Base-by-base conservation (phyloP, 2,888 invertebrate species). In the Thalpophila matura region DNA sequence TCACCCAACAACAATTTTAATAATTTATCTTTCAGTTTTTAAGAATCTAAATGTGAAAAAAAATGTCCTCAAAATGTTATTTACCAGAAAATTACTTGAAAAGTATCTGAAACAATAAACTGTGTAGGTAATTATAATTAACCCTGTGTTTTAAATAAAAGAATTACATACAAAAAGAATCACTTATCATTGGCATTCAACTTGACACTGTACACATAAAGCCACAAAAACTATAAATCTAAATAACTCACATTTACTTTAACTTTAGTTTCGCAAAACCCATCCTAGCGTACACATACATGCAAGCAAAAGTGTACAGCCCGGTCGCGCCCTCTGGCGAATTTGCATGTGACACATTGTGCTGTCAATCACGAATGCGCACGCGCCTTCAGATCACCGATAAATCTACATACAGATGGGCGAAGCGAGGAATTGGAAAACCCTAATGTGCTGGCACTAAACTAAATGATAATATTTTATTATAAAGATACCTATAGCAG, bases 331-430 rank as follows among this genome's bases (percentile, higher is more conserved):
- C 83, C 83, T 76, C 82, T 73, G 54, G 65, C 68, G 53, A 70
- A 90, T 91, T 91, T 82, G 83, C 90, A 91, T 91, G 86, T 85
- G 84, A 86, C 86, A 88, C 90, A 91, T 91, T 91, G 92, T 92
- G 65, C 86, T 91, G 92, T 91, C 92, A 91, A 89, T 92, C 92
- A 91, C 54, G 42, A 33, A 45, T 16, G 81, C 79, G 84, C 88
- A 87, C 89, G 89, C 87, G 88, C 78, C 83, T 74, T 61, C 74
- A 72, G 86, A 88, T 84, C 86, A 80, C 77, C 77, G 77, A 80
- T 81, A 82, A 76, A 88, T 91, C 86, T 88, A 84, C 88, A 89
- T 87, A 87, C 85, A 87, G 86, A 87, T 84, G 82, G 70, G 40
- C 45, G 4, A 51, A 60, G 51, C 63, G 33, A 63, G 50, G 69